Conservation (phyloP, 2,113 vertebrate genomes). For the Sinocyclocheilus anophthalmus region DNA sequence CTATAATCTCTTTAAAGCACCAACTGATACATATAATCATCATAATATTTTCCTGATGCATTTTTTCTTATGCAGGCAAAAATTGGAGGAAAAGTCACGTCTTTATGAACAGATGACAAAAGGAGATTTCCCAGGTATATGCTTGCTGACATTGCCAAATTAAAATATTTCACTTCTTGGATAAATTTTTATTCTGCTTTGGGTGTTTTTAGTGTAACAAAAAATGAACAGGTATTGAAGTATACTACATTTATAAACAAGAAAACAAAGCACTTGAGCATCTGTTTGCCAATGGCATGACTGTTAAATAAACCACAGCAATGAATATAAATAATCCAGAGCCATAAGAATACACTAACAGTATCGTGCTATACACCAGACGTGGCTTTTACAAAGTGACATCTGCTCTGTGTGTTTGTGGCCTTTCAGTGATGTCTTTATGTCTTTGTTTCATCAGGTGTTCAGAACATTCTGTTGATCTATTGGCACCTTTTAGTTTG, state of each 20-base stretch:
- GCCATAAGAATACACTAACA: background rate
- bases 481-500: background rate
- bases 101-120: conserved; percentile 96
- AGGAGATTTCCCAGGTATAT: conserved; percentile 90
- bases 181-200: background rate
- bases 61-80: conserved; percentile 75
- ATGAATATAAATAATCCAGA: background rate
- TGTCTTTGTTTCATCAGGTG: background rate
- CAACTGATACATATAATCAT: too few relatives aligned
- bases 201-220: background rate
- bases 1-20: too few relatives aligned
- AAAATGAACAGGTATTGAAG: background rate
- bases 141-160: background rate
- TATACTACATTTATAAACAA: background rate
- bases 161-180: background rate
- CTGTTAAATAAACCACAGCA: background rate
- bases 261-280: background rate
- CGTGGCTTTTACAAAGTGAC: background rate
- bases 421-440: background rate
- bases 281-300: conserved; percentile 3
- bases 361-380: background rate
- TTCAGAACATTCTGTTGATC: background rate
- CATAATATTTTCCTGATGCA: background rate
- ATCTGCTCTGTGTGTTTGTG: background rate
- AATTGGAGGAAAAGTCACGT: conserved; percentile 92